A percentile compares a stretch with the other conserved stretches of the same genome.
Conservation (phyloP, 2,797 vertebrate species). For the Ctenochaetus hawaiiensis region DNA sequence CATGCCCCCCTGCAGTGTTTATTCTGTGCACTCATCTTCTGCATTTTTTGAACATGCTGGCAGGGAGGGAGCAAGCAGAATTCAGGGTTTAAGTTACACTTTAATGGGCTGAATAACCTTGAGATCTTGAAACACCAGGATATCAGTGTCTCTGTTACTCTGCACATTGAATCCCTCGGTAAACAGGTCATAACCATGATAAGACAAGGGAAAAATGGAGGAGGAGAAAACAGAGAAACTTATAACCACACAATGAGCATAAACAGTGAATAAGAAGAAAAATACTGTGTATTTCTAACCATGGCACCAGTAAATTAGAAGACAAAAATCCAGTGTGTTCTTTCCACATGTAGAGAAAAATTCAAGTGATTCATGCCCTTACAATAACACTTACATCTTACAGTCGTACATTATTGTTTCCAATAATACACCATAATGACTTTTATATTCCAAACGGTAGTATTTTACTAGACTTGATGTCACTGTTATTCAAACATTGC, state of each 20-base stretch:
- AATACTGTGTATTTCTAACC: slow-evolving; percentile 18
- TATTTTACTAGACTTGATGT: slow-evolving; percentile 16
- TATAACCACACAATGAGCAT: neutral
- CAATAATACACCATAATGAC: slow-evolving; percentile 24
- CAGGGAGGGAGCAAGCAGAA: no score
- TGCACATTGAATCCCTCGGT: slow-evolving; percentile 7
- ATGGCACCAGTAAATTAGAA: slow-evolving; percentile 36
- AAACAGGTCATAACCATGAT: slow-evolving; percentile 7
- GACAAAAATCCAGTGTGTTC: slow-evolving; percentile 9
- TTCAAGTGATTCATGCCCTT: slow-evolving; percentile 36
- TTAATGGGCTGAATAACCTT: slow-evolving; percentile 20
- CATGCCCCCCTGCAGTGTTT: no score
- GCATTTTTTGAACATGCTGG: no score
- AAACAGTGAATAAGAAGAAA: slow-evolving; percentile 7
- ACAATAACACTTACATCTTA: neutral
- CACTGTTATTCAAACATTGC: slow-evolving; percentile 16
- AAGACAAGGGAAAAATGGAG: neutral
- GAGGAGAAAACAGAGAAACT: slow-evolving; percentile 4
- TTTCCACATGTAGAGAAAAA: slow-evolving; percentile 16
- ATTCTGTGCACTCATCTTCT: no score
- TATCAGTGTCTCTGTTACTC: slow-evolving; percentile 1
- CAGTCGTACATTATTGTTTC: slow-evolving; percentile 2
- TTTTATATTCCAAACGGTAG: slow-evolving; percentile 44
- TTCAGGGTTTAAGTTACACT: no score
- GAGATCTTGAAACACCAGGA: slow-evolving; percentile 17